These are phyloP conservation scores for Collichthys lucidus DNA, from an alignment of 2,113 vertebrate species.

Conservation along the genomic window DNA sequence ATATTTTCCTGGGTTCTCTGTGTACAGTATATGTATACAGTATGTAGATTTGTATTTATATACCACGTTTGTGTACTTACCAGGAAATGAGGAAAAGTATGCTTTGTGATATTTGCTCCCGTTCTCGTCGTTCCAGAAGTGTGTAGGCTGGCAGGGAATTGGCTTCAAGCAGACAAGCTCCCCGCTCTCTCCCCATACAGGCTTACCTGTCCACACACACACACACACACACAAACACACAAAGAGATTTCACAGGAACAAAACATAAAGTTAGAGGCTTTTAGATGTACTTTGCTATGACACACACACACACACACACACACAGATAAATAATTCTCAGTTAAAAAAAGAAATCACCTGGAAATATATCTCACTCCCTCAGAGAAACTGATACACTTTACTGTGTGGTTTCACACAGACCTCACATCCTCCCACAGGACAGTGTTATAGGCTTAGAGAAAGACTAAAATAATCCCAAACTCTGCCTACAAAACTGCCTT, in stretches of 20 bases:
- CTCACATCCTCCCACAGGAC: slow-evolving; percentile 50
- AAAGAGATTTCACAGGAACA: slow-evolving; percentile 30
- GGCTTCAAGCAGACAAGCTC: slow-evolving; percentile 96
- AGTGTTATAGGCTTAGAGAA: slow-evolving; percentile 63
- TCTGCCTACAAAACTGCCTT: slow-evolving; percentile 66
- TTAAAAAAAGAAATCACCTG: background rate
- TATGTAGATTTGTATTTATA: background rate
- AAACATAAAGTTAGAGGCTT: slow-evolving; percentile 8
- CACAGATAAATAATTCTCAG: slow-evolving; percentile 1
- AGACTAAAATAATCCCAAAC: slow-evolving; percentile 63
- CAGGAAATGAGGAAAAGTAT: slow-evolving; percentile 94
- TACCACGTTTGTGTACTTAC: slow-evolving; percentile 70
- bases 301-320: slow-evolving; percentile 19
- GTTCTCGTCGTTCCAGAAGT: slow-evolving; percentile 97
- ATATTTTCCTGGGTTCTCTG: background rate
- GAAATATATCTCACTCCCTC: slow-evolving; percentile 17
- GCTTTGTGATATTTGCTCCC: slow-evolving; percentile 95
- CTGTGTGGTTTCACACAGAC: slow-evolving; percentile 57
- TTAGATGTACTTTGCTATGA: background rate
- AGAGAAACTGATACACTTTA: slow-evolving; percentile 34
- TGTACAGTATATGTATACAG: too few relatives aligned
- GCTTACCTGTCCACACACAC: slow-evolving; percentile 85
- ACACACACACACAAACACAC: slow-evolving; percentile 35
- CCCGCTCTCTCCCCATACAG: slow-evolving; percentile 94
- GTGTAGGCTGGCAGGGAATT: slow-evolving; percentile 94